Evolutionary conservation across 2,888 invertebrate genomes (phyloP), one percentile per base, ranked within the genome.

Genomic region (Lottia scabra): DNA sequence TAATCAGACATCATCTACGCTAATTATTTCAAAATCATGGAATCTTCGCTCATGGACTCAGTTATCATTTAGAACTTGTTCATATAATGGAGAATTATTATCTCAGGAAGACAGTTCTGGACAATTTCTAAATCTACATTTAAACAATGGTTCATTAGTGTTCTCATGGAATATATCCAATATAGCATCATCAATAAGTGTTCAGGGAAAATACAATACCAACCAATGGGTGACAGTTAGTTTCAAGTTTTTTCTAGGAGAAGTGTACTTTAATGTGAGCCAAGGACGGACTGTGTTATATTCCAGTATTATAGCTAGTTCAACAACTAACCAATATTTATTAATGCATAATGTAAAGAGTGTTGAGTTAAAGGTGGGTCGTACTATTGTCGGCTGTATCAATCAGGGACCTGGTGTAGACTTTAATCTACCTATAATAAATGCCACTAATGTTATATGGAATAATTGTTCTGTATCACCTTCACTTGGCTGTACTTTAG

Each of bases 361-460:
- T 15, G 43, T 19, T n/a, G 26, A 68, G 19, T 38, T 68, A n/a
- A 38, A 30, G 56, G 77, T 83, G 27, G 83, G 83, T 15, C 65
- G 67, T n/a, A 70, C 70, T 12, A 81, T 74, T 69, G 79, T 78
- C 13, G 83, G 83, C 1, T 83, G 83, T 76, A 67, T 83, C 4
- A 72, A 79, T 75, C 75, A 81, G 23, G 83, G 83, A 23, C 79
- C 81, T 0, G 79, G 76, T 74, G 73, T 83, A 74, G 74, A 77
- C 71, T 81, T 81, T 75, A 65, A 67, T 23, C 30, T 26, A n/a
- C 10, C 64, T 10, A 46, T 45, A 1, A 48, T 68, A 44, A 23
- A 8, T n/a, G 30, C 63, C n/a, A 63, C 65, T 2, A 63, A 63
- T 8, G 63, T 68, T 6, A 43, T 46, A 26, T 64, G 64, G 62